These are phyloP conservation scores for Enteromius fasciolatus DNA, from an alignment of 2,797 vertebrate species.

Conservation along the genomic window DNA sequence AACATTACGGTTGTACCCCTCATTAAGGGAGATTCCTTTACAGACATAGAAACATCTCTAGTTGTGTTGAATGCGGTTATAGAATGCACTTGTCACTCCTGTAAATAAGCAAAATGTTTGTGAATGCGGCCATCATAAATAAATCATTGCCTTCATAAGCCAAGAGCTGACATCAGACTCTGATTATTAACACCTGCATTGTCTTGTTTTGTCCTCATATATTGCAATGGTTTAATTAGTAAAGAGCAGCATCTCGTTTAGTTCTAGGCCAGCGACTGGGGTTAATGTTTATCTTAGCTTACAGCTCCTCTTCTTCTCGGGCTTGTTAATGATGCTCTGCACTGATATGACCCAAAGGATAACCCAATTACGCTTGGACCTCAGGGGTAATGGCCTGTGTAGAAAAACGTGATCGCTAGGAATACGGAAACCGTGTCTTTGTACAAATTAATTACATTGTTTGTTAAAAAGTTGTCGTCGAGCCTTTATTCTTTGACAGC, in stretches of 20 bases:
- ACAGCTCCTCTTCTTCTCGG: constrained; percentile 67
- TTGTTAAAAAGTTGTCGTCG: constrained; percentile 29
- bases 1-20: no score
- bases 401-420: constrained; percentile 43
- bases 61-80: no score
- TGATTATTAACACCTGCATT: constrained; percentile 51
- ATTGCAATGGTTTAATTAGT: constrained; percentile 71
- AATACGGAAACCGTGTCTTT: constrained; percentile 35
- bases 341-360: constrained; percentile 68
- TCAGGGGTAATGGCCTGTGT: constrained; percentile 40
- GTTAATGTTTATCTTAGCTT: constrained; percentile 67
- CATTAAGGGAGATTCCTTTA: no score
- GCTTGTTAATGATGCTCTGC: constrained; percentile 69
- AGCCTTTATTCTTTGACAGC: constrained; percentile 45
- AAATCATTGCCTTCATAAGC: background rate
- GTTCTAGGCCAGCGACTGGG: constrained; percentile 71
- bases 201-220: constrained; percentile 62
- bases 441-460: constrained; percentile 48
- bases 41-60: no score
- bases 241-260: constrained; percentile 66
- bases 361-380: constrained; percentile 63
- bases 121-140: no score
- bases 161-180: constrained; percentile 31
- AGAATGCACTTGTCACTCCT: no score
- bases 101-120: no score